These are phyloP conservation scores for Cantharis nigra DNA, from an alignment of 2,888 invertebrate genomes.

Conservation along the genomic window DNA sequence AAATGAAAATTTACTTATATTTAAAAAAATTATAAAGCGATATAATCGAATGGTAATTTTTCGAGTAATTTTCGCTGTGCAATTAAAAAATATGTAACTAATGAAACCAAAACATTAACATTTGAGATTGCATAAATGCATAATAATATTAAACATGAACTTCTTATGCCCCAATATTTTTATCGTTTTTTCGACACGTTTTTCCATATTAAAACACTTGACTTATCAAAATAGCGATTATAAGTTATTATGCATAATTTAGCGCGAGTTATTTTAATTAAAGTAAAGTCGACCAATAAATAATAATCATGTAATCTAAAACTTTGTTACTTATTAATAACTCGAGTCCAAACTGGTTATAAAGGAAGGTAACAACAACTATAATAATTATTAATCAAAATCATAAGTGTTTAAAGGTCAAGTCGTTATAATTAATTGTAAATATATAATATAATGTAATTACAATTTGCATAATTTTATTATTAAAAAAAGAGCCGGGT, in stretches of 20 bases:
- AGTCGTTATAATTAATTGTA: not conserved
- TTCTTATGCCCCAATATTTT: not conserved
- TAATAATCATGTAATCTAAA: not conserved
- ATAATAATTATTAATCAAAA: not conserved
- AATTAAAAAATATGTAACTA: not conserved
- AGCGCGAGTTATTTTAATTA: not conserved
- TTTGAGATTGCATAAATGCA: not conserved
- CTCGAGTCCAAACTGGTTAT: not conserved
- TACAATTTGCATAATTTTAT: not conserved
- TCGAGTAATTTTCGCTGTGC: not conserved
- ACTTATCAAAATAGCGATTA: not conserved
- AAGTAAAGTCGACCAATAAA: not conserved
- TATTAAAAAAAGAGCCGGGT: not conserved
- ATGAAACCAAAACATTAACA: not conserved
- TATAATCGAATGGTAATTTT: not conserved
- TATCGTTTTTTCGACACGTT: not conserved
- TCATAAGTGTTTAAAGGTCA: not conserved
- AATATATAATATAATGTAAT: not conserved
- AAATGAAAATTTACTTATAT: not conserved
- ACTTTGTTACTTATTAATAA: not conserved
- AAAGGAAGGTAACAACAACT: not conserved
- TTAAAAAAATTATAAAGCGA: not conserved
- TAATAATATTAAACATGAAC: not conserved
- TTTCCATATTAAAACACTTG: not conserved
- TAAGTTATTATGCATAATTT: not conserved